Evolutionary conservation across 2,888 invertebrate genomes (phyloP).

Genomic region (Icerya purchasi): DNA sequence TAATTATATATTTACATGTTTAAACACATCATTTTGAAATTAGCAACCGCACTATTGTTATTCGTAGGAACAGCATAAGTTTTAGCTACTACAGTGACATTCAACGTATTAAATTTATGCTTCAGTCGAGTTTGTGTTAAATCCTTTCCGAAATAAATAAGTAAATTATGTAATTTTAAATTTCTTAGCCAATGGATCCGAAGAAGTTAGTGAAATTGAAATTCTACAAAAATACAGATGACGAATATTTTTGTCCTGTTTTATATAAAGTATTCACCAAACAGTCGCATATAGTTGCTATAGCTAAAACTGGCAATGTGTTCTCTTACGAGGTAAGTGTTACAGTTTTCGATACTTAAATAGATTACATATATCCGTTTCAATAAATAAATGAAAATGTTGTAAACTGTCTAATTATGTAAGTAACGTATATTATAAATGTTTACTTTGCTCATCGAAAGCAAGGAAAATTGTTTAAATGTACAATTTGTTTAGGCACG

Average conservation of each 20-base stretch:
- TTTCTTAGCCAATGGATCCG: slow-evolving; percentile 43
- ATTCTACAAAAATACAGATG: slow-evolving; percentile 66
- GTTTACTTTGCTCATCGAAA: too few relatives aligned
- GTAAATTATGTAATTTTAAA: too few relatives aligned
- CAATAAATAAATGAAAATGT: slow-evolving; percentile 1
- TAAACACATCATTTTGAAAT: too few relatives aligned
- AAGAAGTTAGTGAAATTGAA: slow-evolving; percentile 67
- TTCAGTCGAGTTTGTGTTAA: too few relatives aligned
- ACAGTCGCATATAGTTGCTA: slow-evolving; percentile 79
- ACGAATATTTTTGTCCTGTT: slow-evolving; percentile 79
- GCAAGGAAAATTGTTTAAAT: too few relatives aligned
- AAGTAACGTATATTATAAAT: slow-evolving; percentile 1
- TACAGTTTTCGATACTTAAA: not conserved
- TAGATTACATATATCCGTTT: not conserved
- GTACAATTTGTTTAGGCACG: too few relatives aligned
- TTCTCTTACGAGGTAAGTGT: slow-evolving; percentile 54
- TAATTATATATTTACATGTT: too few relatives aligned
- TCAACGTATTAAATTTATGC: too few relatives aligned
- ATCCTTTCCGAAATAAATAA: too few relatives aligned
- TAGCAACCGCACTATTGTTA: too few relatives aligned
- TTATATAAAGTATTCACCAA: slow-evolving; percentile 80
- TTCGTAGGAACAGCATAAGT: too few relatives aligned
- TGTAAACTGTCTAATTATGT: not conserved
- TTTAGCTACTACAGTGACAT: too few relatives aligned
- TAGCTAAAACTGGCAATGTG: slow-evolving; percentile 82